Evolutionary conservation across 2,888 invertebrate species (phyloP).

Genomic region (Drosophila meridiana): DNA sequence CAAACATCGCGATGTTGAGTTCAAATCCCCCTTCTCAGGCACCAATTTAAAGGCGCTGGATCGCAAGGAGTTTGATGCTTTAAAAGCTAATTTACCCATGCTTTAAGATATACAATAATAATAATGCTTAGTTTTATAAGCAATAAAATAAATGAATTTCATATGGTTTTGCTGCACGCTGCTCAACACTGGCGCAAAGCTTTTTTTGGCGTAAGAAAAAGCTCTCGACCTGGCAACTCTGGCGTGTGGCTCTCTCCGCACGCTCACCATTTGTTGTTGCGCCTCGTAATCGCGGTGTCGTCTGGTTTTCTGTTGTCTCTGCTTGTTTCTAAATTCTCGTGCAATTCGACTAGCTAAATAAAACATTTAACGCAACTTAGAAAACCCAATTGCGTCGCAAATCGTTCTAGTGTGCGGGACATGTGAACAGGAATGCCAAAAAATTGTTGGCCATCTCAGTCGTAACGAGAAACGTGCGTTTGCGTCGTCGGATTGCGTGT

Average conservation of each 20-base stretch:
- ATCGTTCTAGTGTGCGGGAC: conserved; percentile 26
- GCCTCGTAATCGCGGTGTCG: conserved; percentile 71
- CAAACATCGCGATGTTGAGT: conserved; percentile 84
- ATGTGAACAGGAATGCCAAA: conserved; percentile 40
- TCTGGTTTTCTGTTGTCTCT: conserved; percentile 65
- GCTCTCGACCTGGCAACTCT: conserved; percentile 45
- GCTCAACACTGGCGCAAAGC: conserved; percentile 44
- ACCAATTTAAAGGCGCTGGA: conserved; percentile 82
- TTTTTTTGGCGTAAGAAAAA: conserved; percentile 48
- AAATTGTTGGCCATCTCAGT: conserved; percentile 18
- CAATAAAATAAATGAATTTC: conserved; percentile 13
- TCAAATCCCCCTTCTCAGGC: conserved; percentile 81
- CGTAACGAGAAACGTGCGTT: conserved; percentile 74
- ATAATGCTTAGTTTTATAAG: not conserved
- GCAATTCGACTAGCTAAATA: conserved; percentile 46
- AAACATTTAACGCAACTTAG: conserved; percentile 32
- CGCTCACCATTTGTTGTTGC: conserved; percentile 67
- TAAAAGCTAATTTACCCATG: conserved; percentile 82
- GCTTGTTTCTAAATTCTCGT: conserved; percentile 52
- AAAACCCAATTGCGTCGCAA: conserved; percentile 37
- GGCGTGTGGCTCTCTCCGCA: conserved; percentile 38
- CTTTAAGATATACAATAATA: conserved; percentile 44
- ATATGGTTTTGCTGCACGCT: conserved; percentile 14
- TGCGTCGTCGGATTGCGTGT: conserved; percentile 60
- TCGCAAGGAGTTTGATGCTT: conserved; percentile 79